These are phyloP conservation scores for Acanthopleura granulata DNA, from an alignment of 2,888 invertebrate genomes.

Conservation along the genomic window DNA sequence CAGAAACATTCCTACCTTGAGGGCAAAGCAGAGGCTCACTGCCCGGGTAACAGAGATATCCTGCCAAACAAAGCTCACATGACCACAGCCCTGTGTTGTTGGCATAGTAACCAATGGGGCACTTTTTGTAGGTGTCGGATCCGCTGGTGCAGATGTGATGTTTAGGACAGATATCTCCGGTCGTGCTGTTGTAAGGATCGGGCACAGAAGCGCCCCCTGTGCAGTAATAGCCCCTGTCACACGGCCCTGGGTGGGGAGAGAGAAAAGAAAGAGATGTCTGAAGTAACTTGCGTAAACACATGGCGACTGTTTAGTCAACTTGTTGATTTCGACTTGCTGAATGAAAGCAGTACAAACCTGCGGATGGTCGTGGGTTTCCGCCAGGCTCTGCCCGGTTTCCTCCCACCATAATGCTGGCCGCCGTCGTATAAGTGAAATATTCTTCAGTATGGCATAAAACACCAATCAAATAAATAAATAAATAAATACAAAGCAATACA, in stretches of 20 bases:
- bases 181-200: constrained; percentile 53
- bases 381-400: too few species aligned
- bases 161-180: constrained; percentile 61
- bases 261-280: neutral
- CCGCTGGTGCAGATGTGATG: constrained; percentile 56
- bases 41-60: constrained; percentile 59
- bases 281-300: too few species aligned
- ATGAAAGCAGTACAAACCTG: too few species aligned
- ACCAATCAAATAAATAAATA: too few species aligned
- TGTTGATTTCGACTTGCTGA: too few species aligned
- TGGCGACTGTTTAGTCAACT: too few species aligned
- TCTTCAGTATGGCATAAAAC: too few species aligned
- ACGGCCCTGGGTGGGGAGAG: constrained; percentile 41
- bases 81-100: constrained; percentile 58
- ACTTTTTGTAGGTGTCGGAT: constrained; percentile 46
- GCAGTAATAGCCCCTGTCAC: constrained; percentile 63
- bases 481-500: too few species aligned
- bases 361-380: too few species aligned
- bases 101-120: constrained; percentile 57
- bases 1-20: constrained; percentile 45
- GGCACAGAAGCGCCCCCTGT: constrained; percentile 55
- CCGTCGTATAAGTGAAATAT: too few species aligned
- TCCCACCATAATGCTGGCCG: too few species aligned
- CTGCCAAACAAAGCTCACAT: constrained; percentile 57
- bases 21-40: constrained; percentile 57